phyloP scores from a whole-genome alignment of 1,140 invertebrate species.

The Pristionchus pacificus region DNA sequence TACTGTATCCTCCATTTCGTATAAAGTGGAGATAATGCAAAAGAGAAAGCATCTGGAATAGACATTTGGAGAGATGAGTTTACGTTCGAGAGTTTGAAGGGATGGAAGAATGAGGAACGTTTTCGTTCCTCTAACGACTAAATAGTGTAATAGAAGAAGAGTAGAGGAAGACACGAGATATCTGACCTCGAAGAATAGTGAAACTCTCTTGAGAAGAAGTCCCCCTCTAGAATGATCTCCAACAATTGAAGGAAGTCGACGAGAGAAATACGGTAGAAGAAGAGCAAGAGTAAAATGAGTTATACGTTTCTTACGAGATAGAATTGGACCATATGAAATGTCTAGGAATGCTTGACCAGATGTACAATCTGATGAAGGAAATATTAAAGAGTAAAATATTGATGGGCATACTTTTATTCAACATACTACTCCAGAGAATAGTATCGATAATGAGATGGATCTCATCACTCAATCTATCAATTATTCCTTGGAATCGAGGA shows the following conservation, averaged over 20 bases:
- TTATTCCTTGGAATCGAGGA: not conserved
- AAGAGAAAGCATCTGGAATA: conserved; percentile 4
- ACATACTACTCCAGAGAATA: not conserved
- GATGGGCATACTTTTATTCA: not conserved
- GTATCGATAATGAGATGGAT: not conserved
- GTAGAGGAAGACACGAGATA: no score
- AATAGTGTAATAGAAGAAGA: no score
- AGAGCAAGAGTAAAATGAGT: conserved; percentile 18
- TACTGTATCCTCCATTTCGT: conserved; percentile 24
- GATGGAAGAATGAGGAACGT: no score
- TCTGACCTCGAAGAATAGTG: no score
- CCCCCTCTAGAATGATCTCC: not conserved
- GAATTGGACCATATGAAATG: not conserved
- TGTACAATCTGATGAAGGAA: not conserved
- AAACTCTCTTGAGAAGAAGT: no score
- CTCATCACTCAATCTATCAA: not conserved
- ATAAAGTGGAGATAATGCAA: conserved; percentile 27
- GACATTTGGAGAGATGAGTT: no score
- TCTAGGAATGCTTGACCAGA: not conserved
- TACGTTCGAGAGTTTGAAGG: no score
- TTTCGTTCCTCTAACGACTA: no score
- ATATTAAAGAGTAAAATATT: not conserved
- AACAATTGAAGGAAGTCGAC: conserved; percentile 13
- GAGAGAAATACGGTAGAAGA: conserved; percentile 19
- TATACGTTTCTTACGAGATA: not conserved